Evolutionary conservation across 2,113 vertebrate species (phyloP).

Genomic region (Cyanoramphus novaezelandiae): DNA sequence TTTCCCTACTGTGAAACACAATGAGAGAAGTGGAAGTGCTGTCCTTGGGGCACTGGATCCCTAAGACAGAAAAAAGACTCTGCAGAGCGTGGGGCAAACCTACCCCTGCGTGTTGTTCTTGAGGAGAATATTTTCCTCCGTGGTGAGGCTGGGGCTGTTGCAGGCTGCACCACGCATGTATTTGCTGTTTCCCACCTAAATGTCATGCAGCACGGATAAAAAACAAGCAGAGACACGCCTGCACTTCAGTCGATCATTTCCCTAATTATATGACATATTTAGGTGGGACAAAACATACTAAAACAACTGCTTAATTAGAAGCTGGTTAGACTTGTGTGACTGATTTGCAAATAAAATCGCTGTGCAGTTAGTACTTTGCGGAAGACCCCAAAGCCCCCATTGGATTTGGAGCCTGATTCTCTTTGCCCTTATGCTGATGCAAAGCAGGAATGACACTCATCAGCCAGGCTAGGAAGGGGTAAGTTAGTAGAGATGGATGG

Average conservation of each 20-base stretch:
- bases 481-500: not conserved
- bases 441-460: not conserved
- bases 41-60: not conserved
- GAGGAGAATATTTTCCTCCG: not conserved
- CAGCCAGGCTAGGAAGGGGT: not conserved
- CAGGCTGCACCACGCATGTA: not conserved
- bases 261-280: conserved; percentile 20
- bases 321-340: not conserved
- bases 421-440: not conserved
- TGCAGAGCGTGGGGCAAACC: not conserved
- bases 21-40: not conserved
- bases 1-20: not conserved
- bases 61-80: not conserved
- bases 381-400: not conserved
- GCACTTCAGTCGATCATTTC: conserved; percentile 15
- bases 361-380: not conserved
- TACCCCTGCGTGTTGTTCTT: not conserved
- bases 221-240: conserved; percentile 6
- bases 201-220: not conserved
- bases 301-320: conserved; percentile 10
- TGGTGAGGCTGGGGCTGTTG: not conserved
- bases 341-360: not conserved
- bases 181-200: conserved; percentile 3
- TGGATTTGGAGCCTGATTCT: not conserved
- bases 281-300: not conserved